Evolutionary conservation across 1,140 invertebrate genomes (phyloP).

Genomic region (Bombus ignitus): DNA sequence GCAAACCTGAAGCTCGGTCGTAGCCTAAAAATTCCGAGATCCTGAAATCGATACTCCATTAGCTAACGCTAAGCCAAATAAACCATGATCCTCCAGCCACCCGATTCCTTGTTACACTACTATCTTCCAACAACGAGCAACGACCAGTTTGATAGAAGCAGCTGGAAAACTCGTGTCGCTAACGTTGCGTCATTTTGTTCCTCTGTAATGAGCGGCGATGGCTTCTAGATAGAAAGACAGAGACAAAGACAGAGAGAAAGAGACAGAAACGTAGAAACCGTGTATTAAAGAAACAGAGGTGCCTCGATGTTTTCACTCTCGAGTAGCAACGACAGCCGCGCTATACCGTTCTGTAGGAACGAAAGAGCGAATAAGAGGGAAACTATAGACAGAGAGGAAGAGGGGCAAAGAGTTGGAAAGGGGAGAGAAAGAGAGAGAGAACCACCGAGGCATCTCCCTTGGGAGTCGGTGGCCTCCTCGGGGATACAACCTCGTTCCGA

Average conservation of each 20-base stretch:
- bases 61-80: background rate
- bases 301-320: slow-evolving; percentile 63
- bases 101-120: no score
- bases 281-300: slow-evolving; percentile 55
- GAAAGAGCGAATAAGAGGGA: background rate
- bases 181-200: slow-evolving; percentile 36
- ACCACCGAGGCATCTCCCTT: slow-evolving; percentile 49
- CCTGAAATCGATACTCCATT: background rate
- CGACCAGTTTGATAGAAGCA: slow-evolving; percentile 1
- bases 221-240: background rate
- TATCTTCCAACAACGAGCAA: background rate
- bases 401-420: background rate
- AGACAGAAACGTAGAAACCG: slow-evolving; percentile 1
- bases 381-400: background rate
- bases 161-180: background rate
- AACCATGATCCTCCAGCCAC: background rate
- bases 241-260: background rate
- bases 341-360: background rate
- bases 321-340: slow-evolving; percentile 1
- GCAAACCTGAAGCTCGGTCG: no score
- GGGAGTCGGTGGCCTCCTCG: slow-evolving; percentile 57
- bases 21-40: background rate
- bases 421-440: background rate
- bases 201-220: slow-evolving; percentile 34
- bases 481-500: slow-evolving; percentile 71